Conservation (phyloP, 1,140 invertebrate species). For the Magallana ariakensis region DNA sequence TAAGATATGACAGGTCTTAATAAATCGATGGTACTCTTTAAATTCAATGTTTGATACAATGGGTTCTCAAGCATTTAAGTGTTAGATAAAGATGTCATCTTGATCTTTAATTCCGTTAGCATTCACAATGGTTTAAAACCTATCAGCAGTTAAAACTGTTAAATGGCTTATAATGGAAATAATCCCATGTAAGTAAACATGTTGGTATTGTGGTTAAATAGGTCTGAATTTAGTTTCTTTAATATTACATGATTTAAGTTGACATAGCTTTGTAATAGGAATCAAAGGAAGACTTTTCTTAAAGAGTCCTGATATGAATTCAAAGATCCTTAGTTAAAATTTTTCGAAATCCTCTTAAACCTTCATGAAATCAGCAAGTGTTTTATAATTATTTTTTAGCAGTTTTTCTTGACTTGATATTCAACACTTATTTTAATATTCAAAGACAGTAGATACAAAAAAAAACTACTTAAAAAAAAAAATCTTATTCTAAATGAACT, state of each 20-base stretch:
- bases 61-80: not conserved
- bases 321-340: too few species aligned
- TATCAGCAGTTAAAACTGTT: constrained; percentile 17
- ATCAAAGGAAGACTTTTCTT: not conserved
- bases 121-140: constrained; percentile 15
- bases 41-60: not conserved
- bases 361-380: too few species aligned
- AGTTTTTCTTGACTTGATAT: too few species aligned
- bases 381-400: too few species aligned
- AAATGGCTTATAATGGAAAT: constrained; percentile 20
- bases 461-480: not conserved
- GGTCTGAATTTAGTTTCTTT: not conserved
- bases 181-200: constrained; percentile 12
- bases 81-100: constrained; percentile 21
- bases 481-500: not conserved
- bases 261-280: constrained; percentile 9
- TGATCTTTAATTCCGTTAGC: constrained; percentile 23
- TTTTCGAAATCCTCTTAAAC: too few species aligned
- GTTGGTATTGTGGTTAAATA: not conserved
- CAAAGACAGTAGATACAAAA: not conserved
- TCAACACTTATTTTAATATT: too few species aligned
- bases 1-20: too few species aligned
- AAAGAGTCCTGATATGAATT: too few species aligned
- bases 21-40: too few species aligned
- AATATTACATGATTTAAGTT: constrained; percentile 3